These are phyloP conservation scores for Trachelus troglodyta DNA, from an alignment of 2,888 invertebrate species.

Conservation along the genomic window DNA sequence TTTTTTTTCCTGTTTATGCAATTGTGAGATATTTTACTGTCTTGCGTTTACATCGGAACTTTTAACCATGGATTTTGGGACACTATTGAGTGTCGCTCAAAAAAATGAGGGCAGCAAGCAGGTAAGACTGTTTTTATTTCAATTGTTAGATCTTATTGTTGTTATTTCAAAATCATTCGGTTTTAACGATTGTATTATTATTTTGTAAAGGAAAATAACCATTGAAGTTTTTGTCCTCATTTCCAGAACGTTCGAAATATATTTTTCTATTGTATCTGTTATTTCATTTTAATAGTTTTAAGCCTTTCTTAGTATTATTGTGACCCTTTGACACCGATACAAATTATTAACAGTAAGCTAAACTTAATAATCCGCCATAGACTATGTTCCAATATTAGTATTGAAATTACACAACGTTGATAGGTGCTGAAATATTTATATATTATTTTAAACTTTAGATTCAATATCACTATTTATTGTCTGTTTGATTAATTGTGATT, in stretches of 20 bases:
- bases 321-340: background rate
- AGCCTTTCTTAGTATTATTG: background rate
- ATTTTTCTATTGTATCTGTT: background rate
- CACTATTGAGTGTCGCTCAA: constrained; percentile 72
- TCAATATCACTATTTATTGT: background rate
- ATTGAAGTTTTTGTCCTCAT: background rate
- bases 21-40: background rate
- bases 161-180: background rate
- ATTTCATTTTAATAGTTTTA: background rate
- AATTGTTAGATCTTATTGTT: background rate
- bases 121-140: constrained; percentile 41
- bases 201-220: background rate
- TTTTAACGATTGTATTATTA: background rate
- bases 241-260: background rate
- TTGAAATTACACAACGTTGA: background rate
- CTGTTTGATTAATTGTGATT: background rate
- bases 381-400: background rate
- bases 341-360: background rate
- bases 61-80: constrained; percentile 73
- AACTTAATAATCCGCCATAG: background rate
- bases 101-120: constrained; percentile 68
- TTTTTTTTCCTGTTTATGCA: background rate
- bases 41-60: background rate
- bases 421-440: no score
- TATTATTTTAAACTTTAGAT: background rate